phyloP scores from a whole-genome alignment of 2,113 vertebrate genomes.

The Guaruba guarouba region DNA sequence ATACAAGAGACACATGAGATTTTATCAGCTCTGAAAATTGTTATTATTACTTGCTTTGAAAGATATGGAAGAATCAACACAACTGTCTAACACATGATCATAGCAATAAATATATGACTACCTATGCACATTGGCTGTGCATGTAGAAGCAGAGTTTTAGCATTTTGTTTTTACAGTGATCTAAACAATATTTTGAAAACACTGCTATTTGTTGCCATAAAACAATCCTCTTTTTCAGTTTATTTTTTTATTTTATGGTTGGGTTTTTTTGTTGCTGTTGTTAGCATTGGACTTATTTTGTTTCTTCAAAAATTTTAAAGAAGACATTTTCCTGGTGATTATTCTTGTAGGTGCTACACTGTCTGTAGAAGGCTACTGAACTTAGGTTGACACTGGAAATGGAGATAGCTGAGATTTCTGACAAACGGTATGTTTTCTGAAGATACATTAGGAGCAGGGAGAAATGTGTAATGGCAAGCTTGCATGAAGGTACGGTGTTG shows the following conservation, averaged over 20 bases:
- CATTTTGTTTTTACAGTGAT: neutral
- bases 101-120: neutral
- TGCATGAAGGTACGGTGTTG: neutral
- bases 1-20: slow-evolving; percentile 45
- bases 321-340: neutral
- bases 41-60: slow-evolving; percentile 66
- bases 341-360: neutral
- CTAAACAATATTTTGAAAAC: neutral
- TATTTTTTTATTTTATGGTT: neutral
- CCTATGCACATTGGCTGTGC: neutral
- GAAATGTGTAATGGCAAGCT: neutral
- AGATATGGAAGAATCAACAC: slow-evolving; percentile 75
- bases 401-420: slow-evolving; percentile 18
- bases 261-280: neutral
- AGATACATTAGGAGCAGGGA: neutral
- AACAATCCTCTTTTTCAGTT: neutral
- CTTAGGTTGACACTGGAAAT: neutral
- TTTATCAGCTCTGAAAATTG: slow-evolving; percentile 79
- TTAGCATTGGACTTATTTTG: neutral
- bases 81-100: slow-evolving; percentile 76
- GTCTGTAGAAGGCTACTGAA: neutral
- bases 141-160: neutral
- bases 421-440: neutral
- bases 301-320: neutral
- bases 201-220: neutral